Percentiles rank a stretch among this genome's conserved stretches.
These are phyloP conservation scores for Sebastes steindachneri DNA, from an alignment of 2,797 vertebrate genomes.

Conservation along the genomic window DNA sequence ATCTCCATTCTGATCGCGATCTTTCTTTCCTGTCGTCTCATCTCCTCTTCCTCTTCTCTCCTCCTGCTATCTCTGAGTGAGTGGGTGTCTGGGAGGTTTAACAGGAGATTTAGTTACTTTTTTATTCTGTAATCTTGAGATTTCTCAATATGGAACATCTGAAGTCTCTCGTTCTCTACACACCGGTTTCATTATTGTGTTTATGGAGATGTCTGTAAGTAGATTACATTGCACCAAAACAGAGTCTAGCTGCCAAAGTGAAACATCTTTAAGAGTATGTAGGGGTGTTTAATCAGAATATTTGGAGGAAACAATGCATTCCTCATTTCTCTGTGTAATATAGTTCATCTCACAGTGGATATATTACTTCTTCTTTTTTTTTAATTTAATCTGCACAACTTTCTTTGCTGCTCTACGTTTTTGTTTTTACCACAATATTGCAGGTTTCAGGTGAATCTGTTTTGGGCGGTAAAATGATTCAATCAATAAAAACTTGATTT, in stretches of 20 bases:
- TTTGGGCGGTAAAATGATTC: background rate
- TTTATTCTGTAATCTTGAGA: slow-evolving; percentile 19
- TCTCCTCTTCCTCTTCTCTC: background rate
- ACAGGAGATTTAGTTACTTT: slow-evolving; percentile 6
- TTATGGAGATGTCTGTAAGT: background rate
- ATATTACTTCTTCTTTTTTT: background rate
- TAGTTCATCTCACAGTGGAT: background rate
- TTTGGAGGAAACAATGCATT: background rate
- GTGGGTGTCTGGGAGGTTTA: background rate
- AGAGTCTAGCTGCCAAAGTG: background rate
- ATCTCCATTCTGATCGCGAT: background rate
- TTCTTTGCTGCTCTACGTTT: background rate
- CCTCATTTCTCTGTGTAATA: background rate
- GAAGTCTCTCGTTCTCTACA: background rate
- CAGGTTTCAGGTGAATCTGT: background rate
- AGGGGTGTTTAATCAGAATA: background rate
- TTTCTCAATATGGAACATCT: slow-evolving; percentile 24
- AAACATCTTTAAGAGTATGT: background rate
- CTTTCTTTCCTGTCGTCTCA: background rate
- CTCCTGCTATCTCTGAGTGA: background rate
- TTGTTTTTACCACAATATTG: background rate
- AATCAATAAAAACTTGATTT: background rate
- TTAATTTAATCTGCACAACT: background rate
- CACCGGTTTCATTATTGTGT: background rate
- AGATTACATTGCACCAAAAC: background rate